Evolutionary conservation across 2,113 vertebrate species (phyloP).

Genomic region (Lampris incognitus): DNA sequence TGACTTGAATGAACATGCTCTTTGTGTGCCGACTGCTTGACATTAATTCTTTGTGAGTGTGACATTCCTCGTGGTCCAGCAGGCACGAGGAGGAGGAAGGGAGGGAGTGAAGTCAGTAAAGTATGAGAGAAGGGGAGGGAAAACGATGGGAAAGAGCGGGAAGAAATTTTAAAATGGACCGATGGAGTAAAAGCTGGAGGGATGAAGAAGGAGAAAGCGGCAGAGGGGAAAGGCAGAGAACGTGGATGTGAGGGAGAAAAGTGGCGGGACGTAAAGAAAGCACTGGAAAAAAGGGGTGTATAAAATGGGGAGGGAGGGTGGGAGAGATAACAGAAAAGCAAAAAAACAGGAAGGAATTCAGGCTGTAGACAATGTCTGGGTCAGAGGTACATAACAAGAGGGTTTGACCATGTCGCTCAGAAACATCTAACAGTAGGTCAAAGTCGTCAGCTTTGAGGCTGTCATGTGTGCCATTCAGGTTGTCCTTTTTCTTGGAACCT

Average conservation of each 20-base stretch:
- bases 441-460: too few relatives aligned
- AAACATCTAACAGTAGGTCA: too few relatives aligned
- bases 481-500: too few relatives aligned
- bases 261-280: not conserved
- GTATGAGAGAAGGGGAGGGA: slow-evolving; percentile 5
- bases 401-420: not conserved
- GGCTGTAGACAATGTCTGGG: not conserved
- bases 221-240: not conserved
- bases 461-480: too few relatives aligned
- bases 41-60: slow-evolving; percentile 71
- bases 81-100: slow-evolving; percentile 33
- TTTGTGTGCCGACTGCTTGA: slow-evolving; percentile 55
- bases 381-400: slow-evolving; percentile 19
- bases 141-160: slow-evolving; percentile 6
- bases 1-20: slow-evolving; percentile 66
- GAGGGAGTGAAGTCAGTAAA: not conserved
- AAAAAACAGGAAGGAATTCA: slow-evolving; percentile 25
- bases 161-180: not conserved
- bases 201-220: not conserved
- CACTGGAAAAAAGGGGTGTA: not conserved
- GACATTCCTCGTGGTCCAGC: slow-evolving; percentile 67
- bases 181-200: slow-evolving; percentile 22
- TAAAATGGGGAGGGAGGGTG: not conserved
- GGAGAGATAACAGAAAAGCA: slow-evolving; percentile 8
- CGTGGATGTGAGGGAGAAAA: not conserved